phyloP scores from a whole-genome alignment of 2,113 vertebrate species.

The Scatophagus argus region DNA sequence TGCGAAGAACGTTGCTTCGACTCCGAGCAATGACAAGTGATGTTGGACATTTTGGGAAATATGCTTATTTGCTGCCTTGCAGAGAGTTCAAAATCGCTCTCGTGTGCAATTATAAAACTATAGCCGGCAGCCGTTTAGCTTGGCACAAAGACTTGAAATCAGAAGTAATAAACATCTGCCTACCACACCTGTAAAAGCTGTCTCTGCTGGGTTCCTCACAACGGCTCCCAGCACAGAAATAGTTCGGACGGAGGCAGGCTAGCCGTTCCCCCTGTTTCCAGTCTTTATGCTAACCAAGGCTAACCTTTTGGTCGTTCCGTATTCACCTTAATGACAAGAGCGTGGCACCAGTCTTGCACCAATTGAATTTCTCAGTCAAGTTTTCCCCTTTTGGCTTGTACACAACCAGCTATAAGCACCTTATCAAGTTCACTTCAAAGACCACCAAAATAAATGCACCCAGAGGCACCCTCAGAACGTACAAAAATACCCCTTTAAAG shows the following conservation, averaged over 20 bases:
- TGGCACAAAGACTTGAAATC: no score
- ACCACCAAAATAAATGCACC: background rate
- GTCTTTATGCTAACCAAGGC: no score
- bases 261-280: no score
- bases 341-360: background rate
- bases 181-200: no score
- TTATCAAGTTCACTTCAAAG: background rate
- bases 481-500: conserved; percentile 19
- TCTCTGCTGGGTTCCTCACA: no score
- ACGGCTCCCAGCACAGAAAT: no score
- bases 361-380: background rate
- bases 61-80: no score
- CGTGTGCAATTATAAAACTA: background rate
- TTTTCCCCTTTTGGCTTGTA: background rate
- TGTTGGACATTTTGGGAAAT: no score
- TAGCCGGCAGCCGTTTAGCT: no score
- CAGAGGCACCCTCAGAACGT: background rate
- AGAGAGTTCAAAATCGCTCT: background rate
- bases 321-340: background rate
- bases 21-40: background rate
- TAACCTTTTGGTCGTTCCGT: no score
- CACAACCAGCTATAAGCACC: background rate
- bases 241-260: no score
- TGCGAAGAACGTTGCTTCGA: background rate
- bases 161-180: background rate